Conservation (phyloP, 2,888 invertebrate species). For the Steromphala cineraria region DNA sequence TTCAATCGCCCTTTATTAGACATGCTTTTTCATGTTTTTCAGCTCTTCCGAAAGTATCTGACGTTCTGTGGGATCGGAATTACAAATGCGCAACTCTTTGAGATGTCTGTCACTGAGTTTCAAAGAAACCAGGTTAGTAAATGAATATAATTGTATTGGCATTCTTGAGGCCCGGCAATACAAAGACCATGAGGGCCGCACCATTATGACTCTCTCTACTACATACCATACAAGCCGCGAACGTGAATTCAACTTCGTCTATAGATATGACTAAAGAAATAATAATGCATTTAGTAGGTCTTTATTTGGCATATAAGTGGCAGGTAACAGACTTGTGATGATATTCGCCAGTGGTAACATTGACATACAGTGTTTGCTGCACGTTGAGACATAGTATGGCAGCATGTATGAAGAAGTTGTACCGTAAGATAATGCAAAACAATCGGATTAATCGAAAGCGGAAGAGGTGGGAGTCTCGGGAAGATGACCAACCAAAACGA, state of each 20-base stretch:
- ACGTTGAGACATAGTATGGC: not conserved
- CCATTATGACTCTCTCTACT: too few relatives aligned
- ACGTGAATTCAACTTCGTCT: too few relatives aligned
- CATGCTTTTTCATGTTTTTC: slow-evolving; percentile 38
- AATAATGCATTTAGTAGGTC: too few relatives aligned
- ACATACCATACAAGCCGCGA: too few relatives aligned
- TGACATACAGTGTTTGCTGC: too few relatives aligned
- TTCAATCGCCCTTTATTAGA: not conserved
- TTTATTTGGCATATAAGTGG: too few relatives aligned
- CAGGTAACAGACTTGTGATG: too few relatives aligned
- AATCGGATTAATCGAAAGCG: not conserved
- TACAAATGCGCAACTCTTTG: slow-evolving; percentile 96
- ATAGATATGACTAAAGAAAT: too few relatives aligned
- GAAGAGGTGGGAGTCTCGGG: not conserved
- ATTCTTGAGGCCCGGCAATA: too few relatives aligned
- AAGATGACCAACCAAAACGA: not conserved
- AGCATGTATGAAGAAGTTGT: not conserved
- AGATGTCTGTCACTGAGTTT: slow-evolving; percentile 95
- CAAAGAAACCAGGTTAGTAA: slow-evolving; percentile 87
- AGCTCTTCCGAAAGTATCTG: slow-evolving; percentile 92
- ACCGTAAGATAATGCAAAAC: not conserved
- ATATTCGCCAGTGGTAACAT: too few relatives aligned
- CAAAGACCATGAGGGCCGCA: too few relatives aligned
- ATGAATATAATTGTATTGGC: not conserved
- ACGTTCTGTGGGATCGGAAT: slow-evolving; percentile 97